Base-by-base conservation (phyloP, 2,113 vertebrate species). In the Pteropus alecto region DNA sequence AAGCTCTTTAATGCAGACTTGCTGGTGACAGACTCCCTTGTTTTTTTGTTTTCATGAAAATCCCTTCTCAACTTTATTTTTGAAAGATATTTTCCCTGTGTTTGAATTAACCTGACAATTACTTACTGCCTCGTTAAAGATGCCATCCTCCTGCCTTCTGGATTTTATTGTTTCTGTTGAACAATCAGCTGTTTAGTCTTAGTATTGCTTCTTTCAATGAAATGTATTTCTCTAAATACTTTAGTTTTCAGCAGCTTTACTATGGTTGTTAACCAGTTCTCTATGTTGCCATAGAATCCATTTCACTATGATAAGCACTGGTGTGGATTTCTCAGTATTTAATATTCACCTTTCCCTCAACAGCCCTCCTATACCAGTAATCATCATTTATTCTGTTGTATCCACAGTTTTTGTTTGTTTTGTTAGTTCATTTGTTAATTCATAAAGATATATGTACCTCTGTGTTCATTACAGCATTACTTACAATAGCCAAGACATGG, bases 51-150 rank as follows among this genome's bases (percentile, higher is more conserved):
- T 91, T 68, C 54, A 87, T 21, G 13, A 85, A 87, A 95, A 84
- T 70, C 24, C 30, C 41, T 63, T 79, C 43, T 58, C 46, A 74
- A 5, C 6, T 83, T 90, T 83, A 83, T 73, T 92, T 93, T 24
- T 86, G 61, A 93, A 93, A 14, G 38, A 21, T 38, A 61, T 76
- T 84, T 94, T 77, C 79, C 43, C 48, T 78, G 18, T 63, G 38
- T 63, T 93, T 94, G 12, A 48, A 90, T 84, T 83, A 96, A 82
- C n/a, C 30, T 92, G 60, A 94, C 30, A 83, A 68, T 65, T 82
- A 67, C 26, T 87, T 82, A 67, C 26, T 87, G 14, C 30, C 54
- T 35, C 65, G 82, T 92, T 51, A 86, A 86, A 96, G 65, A 94
- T 63, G 14, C 0, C 22, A 81, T 68, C 35, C n/a, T 28, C 63